phyloP scores from a whole-genome alignment of 1,140 invertebrate genomes.

The Zaprionus tsacasi region DNA sequence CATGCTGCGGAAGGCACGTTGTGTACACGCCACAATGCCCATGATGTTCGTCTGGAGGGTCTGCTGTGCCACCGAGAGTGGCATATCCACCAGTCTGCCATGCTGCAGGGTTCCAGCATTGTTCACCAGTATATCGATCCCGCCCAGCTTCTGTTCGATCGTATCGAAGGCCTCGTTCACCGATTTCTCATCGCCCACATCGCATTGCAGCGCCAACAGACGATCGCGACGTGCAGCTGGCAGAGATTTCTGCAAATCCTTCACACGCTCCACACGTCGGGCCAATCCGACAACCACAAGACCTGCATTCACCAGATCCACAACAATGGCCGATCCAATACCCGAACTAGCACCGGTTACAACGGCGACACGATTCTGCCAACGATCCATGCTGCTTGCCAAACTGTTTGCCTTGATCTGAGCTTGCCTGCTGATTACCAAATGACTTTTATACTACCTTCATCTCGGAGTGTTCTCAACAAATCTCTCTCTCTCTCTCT shows the following conservation, averaged over 20 bases:
- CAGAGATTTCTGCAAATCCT: background rate
- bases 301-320: background rate
- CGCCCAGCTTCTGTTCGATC: background rate
- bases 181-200: background rate
- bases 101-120: conserved; percentile 1
- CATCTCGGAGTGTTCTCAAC: background rate
- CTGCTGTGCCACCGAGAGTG: background rate
- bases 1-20: conserved; percentile 3
- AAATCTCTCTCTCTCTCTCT: background rate
- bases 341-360: background rate
- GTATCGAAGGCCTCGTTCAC: background rate
- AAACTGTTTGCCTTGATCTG: conserved; percentile 1
- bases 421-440: background rate
- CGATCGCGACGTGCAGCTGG: background rate
- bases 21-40: background rate
- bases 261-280: background rate
- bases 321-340: background rate
- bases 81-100: conserved; percentile 5
- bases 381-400: conserved; percentile 3
- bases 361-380: conserved; percentile 3
- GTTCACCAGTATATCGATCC: background rate
- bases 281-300: background rate
- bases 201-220: background rate
- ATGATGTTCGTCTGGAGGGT: background rate
- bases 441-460: background rate